Evolutionary conservation across 2,113 vertebrate species (phyloP), one percentile per base, ranked within the genome.

Genomic region (Anhinga rufa): DNA sequence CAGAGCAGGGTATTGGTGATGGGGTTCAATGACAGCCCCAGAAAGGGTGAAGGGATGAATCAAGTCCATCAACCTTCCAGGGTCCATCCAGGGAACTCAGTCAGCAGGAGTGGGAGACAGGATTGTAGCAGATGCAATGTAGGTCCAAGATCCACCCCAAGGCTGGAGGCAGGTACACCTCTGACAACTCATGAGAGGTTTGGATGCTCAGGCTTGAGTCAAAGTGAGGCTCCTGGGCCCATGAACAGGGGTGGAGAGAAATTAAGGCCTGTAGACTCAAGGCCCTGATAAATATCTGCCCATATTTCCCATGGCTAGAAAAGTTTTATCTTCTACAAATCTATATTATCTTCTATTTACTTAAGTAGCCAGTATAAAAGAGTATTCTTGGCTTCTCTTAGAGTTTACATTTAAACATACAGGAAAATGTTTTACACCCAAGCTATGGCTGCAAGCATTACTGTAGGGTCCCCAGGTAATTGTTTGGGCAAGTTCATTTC

Each of bases 111-210:
- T 4, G 3, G 21, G 15, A 93, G 49, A 16, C 6, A n/a, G 32
- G 25, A 10, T 21, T 52, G 48, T 48, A 49, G 24, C n/a, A 34
- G 57, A n/a, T 21, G 21, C 14, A 20, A 5, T 0, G 0, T 0
- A 28, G 31, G 14, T 69, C 32, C 36, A 64, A 32, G 40, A 44
- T 17, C 17, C 42, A 40, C 4, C 4, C 4, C 34, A 32, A 29
- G 17, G 2, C 38, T 51, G 25, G 25, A 55, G 20, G 9, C 32
- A 55, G 18, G 32, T 22, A 31, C 3, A 21, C 3, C 19, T 16
- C 36, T 57, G 44, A 19, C 31, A 61, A 14, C 4, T 78, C 6
- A 22, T 29, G n/a, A 10, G 15, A 58, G 9, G 17, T 36, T 54
- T 40, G 19, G 3, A 48, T 65, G 31, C 29, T 44, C 32, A 38